phyloP scores from a whole-genome alignment of 2,888 invertebrate species.

The Lochmaea crataegi region DNA sequence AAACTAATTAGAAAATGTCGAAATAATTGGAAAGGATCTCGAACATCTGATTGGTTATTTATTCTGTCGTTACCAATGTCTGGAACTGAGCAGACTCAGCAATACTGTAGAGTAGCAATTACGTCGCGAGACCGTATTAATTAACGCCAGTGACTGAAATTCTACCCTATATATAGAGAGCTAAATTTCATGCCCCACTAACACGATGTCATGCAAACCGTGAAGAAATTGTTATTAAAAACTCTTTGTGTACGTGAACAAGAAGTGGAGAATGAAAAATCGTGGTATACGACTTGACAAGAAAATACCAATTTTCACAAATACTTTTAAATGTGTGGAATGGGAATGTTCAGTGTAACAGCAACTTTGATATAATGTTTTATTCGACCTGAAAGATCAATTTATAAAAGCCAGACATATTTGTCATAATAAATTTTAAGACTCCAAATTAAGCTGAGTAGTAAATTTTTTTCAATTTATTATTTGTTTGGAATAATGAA shows the following conservation, averaged over 20 bases:
- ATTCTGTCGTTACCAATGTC: slow-evolving; percentile 34
- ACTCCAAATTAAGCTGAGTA: no score
- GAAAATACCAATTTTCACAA: neutral
- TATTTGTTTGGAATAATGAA: no score
- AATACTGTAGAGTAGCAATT: slow-evolving; percentile 28
- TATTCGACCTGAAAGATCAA: no score
- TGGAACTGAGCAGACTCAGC: slow-evolving; percentile 27
- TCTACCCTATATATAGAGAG: slow-evolving; percentile 4
- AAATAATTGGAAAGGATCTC: slow-evolving; percentile 32
- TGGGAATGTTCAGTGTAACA: neutral
- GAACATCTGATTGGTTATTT: slow-evolving; percentile 33
- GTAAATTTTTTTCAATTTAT: no score
- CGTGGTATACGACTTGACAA: neutral
- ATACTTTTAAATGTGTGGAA: neutral
- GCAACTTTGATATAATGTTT: neutral
- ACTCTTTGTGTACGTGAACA: slow-evolving; percentile 11
- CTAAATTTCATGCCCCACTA: slow-evolving; percentile 4
- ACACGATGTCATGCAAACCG: slow-evolving; percentile 10
- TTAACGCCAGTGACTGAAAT: slow-evolving; percentile 16
- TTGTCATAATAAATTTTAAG: no score
- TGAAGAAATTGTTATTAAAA: slow-evolving; percentile 6
- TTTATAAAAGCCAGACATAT: no score
- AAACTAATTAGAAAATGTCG: slow-evolving; percentile 36
- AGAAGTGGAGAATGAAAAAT: slow-evolving; percentile 6
- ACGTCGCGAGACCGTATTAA: slow-evolving; percentile 28